phyloP scores from a whole-genome alignment of 92 coral and sea anemone species.

The Heteractis magnifica region DNA sequence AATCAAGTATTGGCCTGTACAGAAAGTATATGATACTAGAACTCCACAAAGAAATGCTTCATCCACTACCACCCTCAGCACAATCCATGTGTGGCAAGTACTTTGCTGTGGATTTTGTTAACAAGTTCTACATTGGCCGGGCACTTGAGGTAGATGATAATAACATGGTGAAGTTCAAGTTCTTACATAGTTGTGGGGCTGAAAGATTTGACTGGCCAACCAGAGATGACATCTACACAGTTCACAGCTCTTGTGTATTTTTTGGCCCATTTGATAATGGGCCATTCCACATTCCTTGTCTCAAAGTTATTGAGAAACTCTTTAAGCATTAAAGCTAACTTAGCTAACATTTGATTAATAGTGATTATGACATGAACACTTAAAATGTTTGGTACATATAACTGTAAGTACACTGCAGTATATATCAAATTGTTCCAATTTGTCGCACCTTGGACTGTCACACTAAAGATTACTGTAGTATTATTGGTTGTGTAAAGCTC shows the following conservation, averaged over 20 bases:
- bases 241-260: conserved; percentile 11
- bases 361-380: conserved; percentile 2
- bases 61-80: conserved; percentile 14
- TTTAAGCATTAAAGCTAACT: conserved; percentile 1
- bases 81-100: conserved; percentile 1
- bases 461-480: background rate
- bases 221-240: conserved; percentile 10
- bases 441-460: background rate
- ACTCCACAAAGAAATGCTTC: conserved; percentile 13
- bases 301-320: conserved; percentile 1
- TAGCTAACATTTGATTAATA: too few relatives aligned
- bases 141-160: conserved; percentile 11
- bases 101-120: conserved; percentile 9
- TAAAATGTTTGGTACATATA: conserved; percentile 3
- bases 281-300: conserved; percentile 14
- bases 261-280: conserved; percentile 11
- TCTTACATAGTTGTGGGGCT: conserved; percentile 11
- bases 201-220: conserved; percentile 6
- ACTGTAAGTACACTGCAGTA: too few relatives aligned
- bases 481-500: conserved; percentile 9
- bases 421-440: background rate
- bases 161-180: conserved; percentile 11
- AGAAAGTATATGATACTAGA: conserved; percentile 15
- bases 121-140: conserved; percentile 9
- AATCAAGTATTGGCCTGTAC: background rate